Conservation (phyloP, 2,888 invertebrate species). For the Nineta flava region DNA sequence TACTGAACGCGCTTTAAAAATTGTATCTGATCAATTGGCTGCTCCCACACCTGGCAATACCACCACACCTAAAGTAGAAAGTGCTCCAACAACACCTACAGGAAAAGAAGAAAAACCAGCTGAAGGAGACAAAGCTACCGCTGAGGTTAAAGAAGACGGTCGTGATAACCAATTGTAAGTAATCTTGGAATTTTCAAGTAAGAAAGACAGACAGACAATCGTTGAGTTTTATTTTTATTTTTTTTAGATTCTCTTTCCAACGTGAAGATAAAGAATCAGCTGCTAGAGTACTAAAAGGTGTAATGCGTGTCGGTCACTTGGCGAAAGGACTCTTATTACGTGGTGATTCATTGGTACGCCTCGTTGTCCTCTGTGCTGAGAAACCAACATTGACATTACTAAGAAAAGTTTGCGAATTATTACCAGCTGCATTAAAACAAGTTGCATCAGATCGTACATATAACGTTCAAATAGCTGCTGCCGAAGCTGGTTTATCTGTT, state of each 20-base stretch:
- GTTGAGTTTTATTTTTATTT: conserved; percentile 10
- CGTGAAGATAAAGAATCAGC: conserved; percentile 37
- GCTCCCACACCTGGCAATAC: conserved; percentile 30
- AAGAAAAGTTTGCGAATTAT: conserved; percentile 68
- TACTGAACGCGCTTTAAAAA: conserved; percentile 86
- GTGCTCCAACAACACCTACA: conserved; percentile 7
- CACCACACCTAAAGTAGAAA: conserved; percentile 18
- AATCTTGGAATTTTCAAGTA: conserved; percentile 6
- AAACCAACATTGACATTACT: conserved; percentile 81
- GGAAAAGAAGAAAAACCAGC: conserved; percentile 35
- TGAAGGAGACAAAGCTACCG: conserved; percentile 20
- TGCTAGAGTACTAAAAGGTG: conserved; percentile 75
- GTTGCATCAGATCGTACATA: conserved; percentile 63
- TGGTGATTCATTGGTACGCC: conserved; percentile 77
- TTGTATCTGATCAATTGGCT: conserved; percentile 78
- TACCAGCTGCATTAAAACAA: conserved; percentile 61
- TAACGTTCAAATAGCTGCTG: conserved; percentile 67
- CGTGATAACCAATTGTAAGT: conserved; percentile 64
- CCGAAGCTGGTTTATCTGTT: conserved; percentile 73
- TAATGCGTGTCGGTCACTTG: conserved; percentile 88
- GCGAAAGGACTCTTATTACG: conserved; percentile 79
- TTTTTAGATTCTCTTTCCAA: conserved; percentile 44
- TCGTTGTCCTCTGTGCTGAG: conserved; percentile 89
- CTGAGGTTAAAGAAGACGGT: conserved; percentile 46
- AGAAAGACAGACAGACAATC: background rate